Evolutionary conservation across 2,888 invertebrate species (phyloP).

Genomic region (Cecidostiba fungosa): DNA sequence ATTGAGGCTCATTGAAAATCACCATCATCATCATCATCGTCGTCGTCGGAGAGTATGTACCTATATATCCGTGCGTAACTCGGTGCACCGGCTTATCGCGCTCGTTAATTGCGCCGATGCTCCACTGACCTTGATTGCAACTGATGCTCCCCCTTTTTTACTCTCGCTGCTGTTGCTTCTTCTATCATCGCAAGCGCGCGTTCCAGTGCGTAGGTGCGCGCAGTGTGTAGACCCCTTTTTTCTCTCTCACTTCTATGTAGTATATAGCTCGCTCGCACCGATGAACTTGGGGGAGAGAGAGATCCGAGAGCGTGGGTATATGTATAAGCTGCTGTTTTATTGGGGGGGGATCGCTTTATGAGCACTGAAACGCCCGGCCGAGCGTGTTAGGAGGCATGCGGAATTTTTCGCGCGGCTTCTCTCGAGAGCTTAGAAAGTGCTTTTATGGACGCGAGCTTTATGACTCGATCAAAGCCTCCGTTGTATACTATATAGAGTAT

Average conservation of each 20-base stretch:
- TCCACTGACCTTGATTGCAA: conserved; percentile 57
- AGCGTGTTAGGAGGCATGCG: conserved; percentile 17
- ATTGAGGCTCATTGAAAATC: conserved; percentile 29
- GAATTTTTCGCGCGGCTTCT: background rate
- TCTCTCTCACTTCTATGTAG: background rate
- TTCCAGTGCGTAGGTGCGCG: background rate
- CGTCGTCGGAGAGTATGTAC: background rate
- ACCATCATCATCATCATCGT: background rate
- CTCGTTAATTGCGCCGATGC: conserved; percentile 48
- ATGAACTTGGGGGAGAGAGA: background rate
- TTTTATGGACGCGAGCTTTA: conserved; percentile 14
- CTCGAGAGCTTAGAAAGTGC: conserved; percentile 25
- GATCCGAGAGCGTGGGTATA: background rate
- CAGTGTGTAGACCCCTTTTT: background rate
- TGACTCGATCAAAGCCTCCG: conserved; percentile 14
- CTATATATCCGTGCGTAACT: background rate
- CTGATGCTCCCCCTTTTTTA: background rate
- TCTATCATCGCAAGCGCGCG: background rate
- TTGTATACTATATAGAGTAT: background rate
- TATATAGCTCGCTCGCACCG: background rate
- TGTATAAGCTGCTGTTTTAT: background rate
- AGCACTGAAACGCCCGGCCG: conserved; percentile 4
- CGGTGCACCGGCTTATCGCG: conserved; percentile 19
- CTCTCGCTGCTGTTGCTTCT: background rate
- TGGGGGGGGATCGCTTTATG: conserved; percentile 28